Percentiles rank a stretch among this genome's conserved stretches.
Conservation (phyloP, 37 sponge, comb jelly and placozoan genomes). For the Aplysina aerophoba region DNA sequence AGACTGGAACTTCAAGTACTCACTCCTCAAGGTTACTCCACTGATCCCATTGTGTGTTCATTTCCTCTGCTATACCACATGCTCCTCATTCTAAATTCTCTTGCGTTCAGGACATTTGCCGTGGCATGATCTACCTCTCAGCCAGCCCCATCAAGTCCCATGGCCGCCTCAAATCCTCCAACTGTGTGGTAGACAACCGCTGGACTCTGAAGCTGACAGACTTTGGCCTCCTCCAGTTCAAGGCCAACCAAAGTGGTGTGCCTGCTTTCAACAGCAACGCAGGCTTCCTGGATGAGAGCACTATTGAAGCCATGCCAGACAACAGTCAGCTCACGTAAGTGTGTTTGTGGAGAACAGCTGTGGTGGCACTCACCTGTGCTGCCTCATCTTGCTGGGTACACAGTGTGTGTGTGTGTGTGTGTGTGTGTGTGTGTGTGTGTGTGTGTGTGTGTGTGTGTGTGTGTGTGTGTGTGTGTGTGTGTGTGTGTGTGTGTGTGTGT, state of each 20-base stretch:
- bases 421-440: no score
- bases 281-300: slow-evolving; percentile 22
- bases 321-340: slow-evolving; percentile 13
- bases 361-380: no score
- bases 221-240: slow-evolving; percentile 58
- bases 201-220: slow-evolving; percentile 77
- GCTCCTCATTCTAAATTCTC: background rate
- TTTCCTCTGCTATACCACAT: background rate
- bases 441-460: no score
- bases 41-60: background rate
- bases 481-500: no score
- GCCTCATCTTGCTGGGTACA: no score
- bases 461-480: no score
- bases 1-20: slow-evolving; percentile 74
- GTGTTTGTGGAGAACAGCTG: background rate
- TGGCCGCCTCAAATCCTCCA: slow-evolving; percentile 71
- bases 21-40: slow-evolving; percentile 46
- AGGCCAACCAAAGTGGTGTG: slow-evolving; percentile 57
- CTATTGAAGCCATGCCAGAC: background rate
- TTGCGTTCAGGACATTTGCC: slow-evolving; percentile 55
- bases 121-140: slow-evolving; percentile 60
- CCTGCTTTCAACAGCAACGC: slow-evolving; percentile 46
- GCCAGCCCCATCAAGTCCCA: slow-evolving; percentile 59
- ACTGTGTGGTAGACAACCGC: slow-evolving; percentile 73
- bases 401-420: no score